Percentiles rank a stretch among this genome's conserved stretches.
phyloP scores from a whole-genome alignment of 2,888 invertebrate genomes.

The Entomobrya multifasciata region DNA sequence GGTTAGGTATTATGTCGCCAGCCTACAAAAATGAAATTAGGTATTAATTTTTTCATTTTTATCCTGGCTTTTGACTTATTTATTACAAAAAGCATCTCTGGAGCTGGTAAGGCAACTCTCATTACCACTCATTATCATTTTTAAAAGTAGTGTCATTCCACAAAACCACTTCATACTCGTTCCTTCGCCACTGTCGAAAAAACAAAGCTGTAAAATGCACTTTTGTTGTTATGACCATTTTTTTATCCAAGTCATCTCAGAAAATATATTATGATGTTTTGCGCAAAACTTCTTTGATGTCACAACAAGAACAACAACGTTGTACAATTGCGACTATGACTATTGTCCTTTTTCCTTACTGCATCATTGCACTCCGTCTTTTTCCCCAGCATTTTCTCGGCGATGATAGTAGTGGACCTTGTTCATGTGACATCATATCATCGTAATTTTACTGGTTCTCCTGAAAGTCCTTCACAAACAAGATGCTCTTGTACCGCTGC shows the following conservation, averaged over 20 bases:
- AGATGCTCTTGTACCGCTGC: not conserved
- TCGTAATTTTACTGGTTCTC: constrained; percentile 30
- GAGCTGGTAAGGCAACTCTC: too few species aligned
- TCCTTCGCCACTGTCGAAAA: too few species aligned
- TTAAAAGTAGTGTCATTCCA: constrained; percentile 29
- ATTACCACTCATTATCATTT: not conserved
- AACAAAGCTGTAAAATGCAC: not conserved
- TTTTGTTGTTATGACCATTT: not conserved
- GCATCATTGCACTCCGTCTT: constrained; percentile 41
- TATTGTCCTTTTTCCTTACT: not conserved
- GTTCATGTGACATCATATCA: not conserved
- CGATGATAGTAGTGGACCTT: not conserved
- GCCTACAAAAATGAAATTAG: too few species aligned
- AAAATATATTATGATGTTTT: too few species aligned
- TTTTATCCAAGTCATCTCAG: too few species aligned
- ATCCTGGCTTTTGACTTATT: too few species aligned
- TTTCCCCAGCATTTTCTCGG: not conserved
- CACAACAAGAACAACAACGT: not conserved
- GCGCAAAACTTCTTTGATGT: too few species aligned
- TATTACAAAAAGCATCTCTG: too few species aligned
- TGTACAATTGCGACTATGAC: not conserved
- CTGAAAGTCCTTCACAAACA: constrained; percentile 15
- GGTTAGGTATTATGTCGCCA: too few species aligned
- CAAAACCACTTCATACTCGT: too few species aligned
- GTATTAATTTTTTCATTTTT: too few species aligned